Evolutionary conservation across 2,888 invertebrate species (phyloP), one percentile per base, ranked within the genome.

Genomic region (Pherbina coryleti): DNA sequence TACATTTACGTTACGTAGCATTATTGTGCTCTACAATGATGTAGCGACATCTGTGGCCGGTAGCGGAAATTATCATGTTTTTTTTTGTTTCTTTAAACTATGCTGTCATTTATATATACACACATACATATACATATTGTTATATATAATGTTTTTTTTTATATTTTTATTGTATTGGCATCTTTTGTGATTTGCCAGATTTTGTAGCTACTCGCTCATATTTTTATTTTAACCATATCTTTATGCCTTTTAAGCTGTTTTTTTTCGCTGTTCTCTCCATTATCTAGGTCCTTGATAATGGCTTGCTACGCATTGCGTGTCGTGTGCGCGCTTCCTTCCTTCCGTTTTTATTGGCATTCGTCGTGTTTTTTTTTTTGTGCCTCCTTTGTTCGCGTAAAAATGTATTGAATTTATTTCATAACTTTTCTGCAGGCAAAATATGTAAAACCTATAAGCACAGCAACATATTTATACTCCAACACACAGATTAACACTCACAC

Each of bases 341-440:
- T 60, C 60, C 8, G 60, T 60, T 17, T 11, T 60, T 44, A 44
- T 44, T 44, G 44, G 7, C 60, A 60, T 22, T 25, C 28, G 25
- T 22, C 5, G 60, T 5, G 25, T 60, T 22, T 60, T n/a, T 60
- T 55, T 55, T 55, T 25, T 3, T 9, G 14, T n/a, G 22, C 28
- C 14, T 60, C 44, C 3, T 44, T 60, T 60, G 60, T 14, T 25
- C 28, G 60, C 28, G 8, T 8, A 60, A 60, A 60, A 28, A 60
- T 60, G 60, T 28, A 60, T 60, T 60, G 60, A 60, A 60, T 60
- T 60, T 60, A 60, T 60, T 60, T 60, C 9, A 22, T 60, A 60
- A 14, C 28, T 57, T 57, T 22, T 57, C 22, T 57, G 57, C 57
- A 22, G 22, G 57, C 57, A 57, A 57, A 25, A 57, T 25, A 57